Conservation (phyloP, 2,113 vertebrate genomes). For the Myiagra hebetior region DNA sequence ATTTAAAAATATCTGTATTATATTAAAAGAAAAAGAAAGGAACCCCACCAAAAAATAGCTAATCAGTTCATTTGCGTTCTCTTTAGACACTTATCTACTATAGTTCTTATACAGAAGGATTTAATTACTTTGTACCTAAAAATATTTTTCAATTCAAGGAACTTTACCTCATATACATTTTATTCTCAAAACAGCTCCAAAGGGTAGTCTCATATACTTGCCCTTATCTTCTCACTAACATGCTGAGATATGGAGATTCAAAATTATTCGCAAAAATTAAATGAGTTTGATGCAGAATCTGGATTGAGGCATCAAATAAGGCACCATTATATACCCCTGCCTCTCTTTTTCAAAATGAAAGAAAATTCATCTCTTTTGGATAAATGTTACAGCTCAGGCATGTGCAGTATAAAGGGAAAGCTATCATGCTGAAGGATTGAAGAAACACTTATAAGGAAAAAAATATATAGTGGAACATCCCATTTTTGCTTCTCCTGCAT, state of each 20-base stretch:
- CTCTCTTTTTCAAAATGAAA: background rate
- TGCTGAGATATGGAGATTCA: background rate
- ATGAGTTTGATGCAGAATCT: background rate
- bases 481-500: background rate
- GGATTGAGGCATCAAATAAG: background rate
- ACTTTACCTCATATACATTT: background rate
- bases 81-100: background rate
- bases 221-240: background rate
- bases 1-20: background rate
- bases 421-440: background rate
- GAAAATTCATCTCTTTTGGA: background rate
- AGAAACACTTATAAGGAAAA: background rate
- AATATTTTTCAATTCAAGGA: background rate
- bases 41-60: background rate
- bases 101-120: background rate
- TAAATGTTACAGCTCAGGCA: background rate
- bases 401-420: background rate
- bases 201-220: background rate
- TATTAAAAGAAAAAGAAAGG: background rate
- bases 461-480: background rate
- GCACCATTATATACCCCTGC: fast-evolving
- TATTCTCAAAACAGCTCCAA: background rate
- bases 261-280: background rate
- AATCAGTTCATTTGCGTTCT: background rate
- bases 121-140: background rate